Evolutionary conservation across 2,888 invertebrate species (phyloP).

Genomic region (Drosophila quinaria): DNA sequence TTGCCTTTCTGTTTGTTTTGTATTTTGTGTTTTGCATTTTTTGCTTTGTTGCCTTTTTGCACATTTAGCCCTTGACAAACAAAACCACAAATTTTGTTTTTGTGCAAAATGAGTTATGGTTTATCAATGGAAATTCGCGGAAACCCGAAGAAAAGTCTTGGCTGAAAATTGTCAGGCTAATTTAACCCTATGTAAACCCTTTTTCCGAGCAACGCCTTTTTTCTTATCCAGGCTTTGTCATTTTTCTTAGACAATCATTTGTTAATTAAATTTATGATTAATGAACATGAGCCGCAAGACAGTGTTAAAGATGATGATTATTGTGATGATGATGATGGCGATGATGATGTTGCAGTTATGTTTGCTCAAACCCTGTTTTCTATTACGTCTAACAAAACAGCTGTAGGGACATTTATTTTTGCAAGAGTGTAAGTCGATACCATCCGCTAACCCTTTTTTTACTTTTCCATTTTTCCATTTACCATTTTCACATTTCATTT

Average conservation of each 20-base stretch:
- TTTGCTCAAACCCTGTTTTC: constrained; percentile 64
- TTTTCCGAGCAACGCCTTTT: constrained; percentile 34
- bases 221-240: constrained; percentile 55
- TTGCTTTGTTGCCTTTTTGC: constrained; percentile 25
- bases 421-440: constrained; percentile 63
- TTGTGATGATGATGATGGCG: constrained; percentile 51
- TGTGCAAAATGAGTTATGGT: constrained; percentile 46
- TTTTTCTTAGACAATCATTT: constrained; percentile 36
- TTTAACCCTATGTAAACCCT: constrained; percentile 27
- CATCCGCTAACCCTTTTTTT: constrained; percentile 61
- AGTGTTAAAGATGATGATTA: constrained; percentile 34
- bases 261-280: constrained; percentile 81
- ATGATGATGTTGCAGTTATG: constrained; percentile 52
- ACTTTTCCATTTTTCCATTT: background rate
- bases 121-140: constrained; percentile 40
- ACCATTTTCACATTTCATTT: constrained; percentile 1
- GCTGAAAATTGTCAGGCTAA: constrained; percentile 32
- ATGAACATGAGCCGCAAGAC: constrained; percentile 53
- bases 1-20: constrained; percentile 21
- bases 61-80: constrained; percentile 8
- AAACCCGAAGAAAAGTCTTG: background rate
- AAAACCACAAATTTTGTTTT: constrained; percentile 50
- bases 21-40: constrained; percentile 11
- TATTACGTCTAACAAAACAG: constrained; percentile 59
- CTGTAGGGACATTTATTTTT: constrained; percentile 37